phyloP scores from a whole-genome alignment of 1,140 invertebrate genomes.

The Babylonia areolata region DNA sequence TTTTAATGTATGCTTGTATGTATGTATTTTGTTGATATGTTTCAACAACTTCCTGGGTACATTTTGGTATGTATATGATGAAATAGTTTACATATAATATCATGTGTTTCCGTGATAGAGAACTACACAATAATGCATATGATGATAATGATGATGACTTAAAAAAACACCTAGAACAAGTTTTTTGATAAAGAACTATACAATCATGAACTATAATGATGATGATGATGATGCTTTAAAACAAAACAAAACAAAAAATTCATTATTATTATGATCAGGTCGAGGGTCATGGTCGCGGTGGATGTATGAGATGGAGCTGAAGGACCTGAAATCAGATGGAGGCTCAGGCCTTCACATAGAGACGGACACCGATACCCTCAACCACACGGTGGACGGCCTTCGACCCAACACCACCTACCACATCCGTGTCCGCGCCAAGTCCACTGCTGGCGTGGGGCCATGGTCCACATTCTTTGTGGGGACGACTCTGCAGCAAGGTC shows the following conservation, averaged over 20 bases:
- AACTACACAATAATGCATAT: too few species aligned
- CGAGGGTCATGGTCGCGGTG: constrained; percentile 88
- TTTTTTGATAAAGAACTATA: too few species aligned
- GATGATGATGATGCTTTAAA: too few species aligned
- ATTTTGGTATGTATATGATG: too few species aligned
- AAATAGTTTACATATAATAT: too few species aligned
- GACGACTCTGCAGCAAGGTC: constrained; percentile 80
- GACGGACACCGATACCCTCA: constrained; percentile 31
- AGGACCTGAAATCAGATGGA: constrained; percentile 28
- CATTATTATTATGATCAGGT: constrained; percentile 52
- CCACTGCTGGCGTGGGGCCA: constrained; percentile 82
- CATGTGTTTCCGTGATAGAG: too few species aligned
- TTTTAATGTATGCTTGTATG: too few species aligned
- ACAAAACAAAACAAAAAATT: not conserved
- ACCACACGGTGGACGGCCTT: constrained; percentile 82
- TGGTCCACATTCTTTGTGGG: constrained; percentile 83
- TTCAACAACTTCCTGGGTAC: too few species aligned
- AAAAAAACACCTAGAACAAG: too few species aligned
- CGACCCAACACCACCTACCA: constrained; percentile 85
- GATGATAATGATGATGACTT: too few species aligned
- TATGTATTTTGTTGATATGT: too few species aligned
- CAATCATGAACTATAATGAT: not conserved
- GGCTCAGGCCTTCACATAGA: constrained; percentile 32
- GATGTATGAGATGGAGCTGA: constrained; percentile 87
- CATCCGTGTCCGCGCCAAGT: constrained; percentile 87